Evolutionary conservation across 2,888 invertebrate genomes (phyloP).

Genomic region (Lymantria dispar): DNA sequence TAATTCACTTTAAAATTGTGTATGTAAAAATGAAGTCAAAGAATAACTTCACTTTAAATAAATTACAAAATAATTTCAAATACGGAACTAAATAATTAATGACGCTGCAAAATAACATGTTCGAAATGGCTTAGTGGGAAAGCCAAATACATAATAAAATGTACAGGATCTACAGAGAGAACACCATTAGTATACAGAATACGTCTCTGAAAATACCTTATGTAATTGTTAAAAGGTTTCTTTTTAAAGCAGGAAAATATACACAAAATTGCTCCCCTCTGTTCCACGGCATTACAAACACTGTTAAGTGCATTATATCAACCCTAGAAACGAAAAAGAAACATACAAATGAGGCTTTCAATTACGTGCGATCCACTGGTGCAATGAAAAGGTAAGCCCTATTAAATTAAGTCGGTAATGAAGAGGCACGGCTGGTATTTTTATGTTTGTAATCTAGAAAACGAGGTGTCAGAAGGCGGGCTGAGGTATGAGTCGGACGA

Average conservation of each 20-base stretch:
- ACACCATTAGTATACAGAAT: no score
- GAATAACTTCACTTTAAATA: no score
- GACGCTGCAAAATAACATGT: no score
- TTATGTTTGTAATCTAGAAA: constrained; percentile 63
- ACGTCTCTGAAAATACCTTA: neutral
- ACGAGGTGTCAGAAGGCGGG: constrained; percentile 53
- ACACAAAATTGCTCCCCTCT: neutral
- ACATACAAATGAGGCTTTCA: constrained; percentile 33
- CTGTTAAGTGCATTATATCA: constrained; percentile 14
- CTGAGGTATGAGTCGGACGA: constrained; percentile 46
- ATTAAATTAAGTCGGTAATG: constrained; percentile 54
- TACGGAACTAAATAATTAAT: no score
- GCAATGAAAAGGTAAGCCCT: constrained; percentile 38
- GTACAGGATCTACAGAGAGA: no score
- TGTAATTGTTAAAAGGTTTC: neutral
- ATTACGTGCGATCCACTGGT: constrained; percentile 27
- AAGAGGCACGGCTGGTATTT: constrained; percentile 60
- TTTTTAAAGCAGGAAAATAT: neutral
- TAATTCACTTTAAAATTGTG: no score
- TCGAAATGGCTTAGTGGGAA: no score
- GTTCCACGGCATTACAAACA: constrained; percentile 6
- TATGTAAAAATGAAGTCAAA: no score
- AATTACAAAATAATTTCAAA: no score
- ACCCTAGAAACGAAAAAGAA: constrained; percentile 13
- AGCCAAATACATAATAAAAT: no score